Evolutionary conservation across 2,113 vertebrate genomes (phyloP).

Genomic region (Todiramphus saurophagus): DNA sequence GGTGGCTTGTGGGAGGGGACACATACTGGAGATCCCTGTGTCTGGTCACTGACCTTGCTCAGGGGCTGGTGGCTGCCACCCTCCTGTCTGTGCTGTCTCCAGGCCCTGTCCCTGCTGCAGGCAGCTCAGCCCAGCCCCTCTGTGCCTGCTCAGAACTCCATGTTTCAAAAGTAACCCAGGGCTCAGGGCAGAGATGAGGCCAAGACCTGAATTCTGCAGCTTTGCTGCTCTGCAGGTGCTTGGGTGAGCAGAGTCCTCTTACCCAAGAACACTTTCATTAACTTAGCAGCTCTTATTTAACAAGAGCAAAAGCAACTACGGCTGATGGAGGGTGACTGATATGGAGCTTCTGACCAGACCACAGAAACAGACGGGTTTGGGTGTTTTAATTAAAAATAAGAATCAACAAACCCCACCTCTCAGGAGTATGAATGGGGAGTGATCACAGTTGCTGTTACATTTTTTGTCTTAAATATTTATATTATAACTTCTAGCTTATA

Average conservation of each 20-base stretch:
- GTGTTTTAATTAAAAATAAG: not conserved
- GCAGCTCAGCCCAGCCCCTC: no score
- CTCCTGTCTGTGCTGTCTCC: not conserved
- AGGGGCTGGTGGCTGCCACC: not conserved
- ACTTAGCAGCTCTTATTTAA: not conserved
- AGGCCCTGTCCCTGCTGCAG: not conserved
- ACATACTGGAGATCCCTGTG: not conserved
- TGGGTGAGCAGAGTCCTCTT: not conserved
- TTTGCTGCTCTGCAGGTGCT: not conserved
- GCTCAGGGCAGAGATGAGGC: not conserved
- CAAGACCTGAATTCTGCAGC: not conserved
- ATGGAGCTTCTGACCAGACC: not conserved
- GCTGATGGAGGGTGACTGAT: not conserved
- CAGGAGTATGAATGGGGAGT: not conserved
- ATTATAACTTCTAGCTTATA: not conserved
- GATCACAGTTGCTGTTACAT: not conserved
- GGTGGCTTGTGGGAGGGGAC: not conserved
- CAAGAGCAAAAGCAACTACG: not conserved
- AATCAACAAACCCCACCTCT: not conserved
- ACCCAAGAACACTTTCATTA: not conserved
- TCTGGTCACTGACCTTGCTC: not conserved
- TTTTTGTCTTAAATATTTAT: not conserved
- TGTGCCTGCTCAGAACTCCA: rapidly evolving
- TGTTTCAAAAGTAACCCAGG: not conserved
- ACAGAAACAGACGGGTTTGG: not conserved